Percentiles rank a stretch among this genome's conserved stretches.
These are phyloP conservation scores for Echinops telfairi DNA, from an alignment of 2,113 vertebrate species.

Conservation along the genomic window DNA sequence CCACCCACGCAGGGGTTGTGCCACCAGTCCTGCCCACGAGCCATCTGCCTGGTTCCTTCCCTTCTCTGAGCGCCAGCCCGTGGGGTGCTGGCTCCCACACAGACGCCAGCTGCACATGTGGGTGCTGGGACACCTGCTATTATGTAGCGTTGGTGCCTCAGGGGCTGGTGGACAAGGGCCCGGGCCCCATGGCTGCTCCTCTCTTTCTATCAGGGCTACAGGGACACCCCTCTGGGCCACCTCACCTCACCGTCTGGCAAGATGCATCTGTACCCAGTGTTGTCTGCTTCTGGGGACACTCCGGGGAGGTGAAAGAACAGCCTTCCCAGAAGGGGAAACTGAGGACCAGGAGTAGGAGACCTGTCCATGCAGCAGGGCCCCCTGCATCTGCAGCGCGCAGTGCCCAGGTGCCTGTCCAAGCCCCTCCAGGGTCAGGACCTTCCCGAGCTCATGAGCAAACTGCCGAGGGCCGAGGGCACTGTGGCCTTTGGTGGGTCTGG, in stretches of 20 bases:
- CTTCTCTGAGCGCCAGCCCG: not conserved
- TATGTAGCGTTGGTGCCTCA: rapidly evolving
- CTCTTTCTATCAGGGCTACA: rapidly evolving
- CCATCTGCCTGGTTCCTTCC: conserved; percentile 71
- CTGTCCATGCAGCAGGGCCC: rapidly evolving
- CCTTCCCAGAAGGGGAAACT: not conserved
- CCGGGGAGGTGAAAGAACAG: not conserved
- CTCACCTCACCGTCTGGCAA: rapidly evolving
- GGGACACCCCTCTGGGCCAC: rapidly evolving
- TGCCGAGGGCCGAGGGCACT: rapidly evolving
- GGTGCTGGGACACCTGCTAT: not conserved
- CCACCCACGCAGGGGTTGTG: conserved; percentile 6
- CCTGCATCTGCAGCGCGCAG: not conserved
- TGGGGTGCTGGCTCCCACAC: conserved; percentile 16
- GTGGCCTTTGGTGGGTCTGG: not conserved
- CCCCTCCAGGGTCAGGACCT: not conserved
- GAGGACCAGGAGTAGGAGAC: not conserved
- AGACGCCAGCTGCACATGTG: not conserved
- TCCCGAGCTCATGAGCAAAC: not conserved
- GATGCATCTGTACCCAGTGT: rapidly evolving
- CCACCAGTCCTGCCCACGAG: conserved; percentile 69
- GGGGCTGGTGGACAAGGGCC: rapidly evolving
- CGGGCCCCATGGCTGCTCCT: not conserved
- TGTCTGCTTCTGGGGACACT: not conserved
- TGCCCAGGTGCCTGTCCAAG: rapidly evolving